A percentile compares a stretch with the other conserved stretches of the same genome.
Evolutionary conservation across 2,888 invertebrate species (phyloP).

Genomic region (Drosophila cognata): DNA sequence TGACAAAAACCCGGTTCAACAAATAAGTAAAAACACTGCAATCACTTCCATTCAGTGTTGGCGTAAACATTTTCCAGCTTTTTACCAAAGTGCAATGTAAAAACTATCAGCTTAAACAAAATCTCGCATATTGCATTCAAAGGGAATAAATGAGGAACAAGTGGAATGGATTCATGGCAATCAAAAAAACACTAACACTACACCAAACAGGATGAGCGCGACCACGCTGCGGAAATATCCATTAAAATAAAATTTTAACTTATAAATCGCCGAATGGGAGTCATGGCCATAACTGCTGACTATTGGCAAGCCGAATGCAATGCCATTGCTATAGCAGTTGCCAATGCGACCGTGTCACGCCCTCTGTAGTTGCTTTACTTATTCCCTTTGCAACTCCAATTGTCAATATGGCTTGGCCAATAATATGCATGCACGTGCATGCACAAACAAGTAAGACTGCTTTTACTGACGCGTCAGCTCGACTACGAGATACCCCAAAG

Average conservation of each 20-base stretch:
- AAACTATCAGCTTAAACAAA: slow-evolving; percentile 10
- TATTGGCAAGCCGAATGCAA: slow-evolving; percentile 29
- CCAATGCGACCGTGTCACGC: slow-evolving; percentile 13
- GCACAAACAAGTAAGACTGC: not conserved
- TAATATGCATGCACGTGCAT: slow-evolving; percentile 24
- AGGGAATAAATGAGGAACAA: not conserved
- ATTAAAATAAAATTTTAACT: slow-evolving; percentile 78
- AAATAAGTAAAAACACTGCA: slow-evolving; percentile 15
- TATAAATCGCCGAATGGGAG: slow-evolving; percentile 69
- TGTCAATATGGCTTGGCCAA: slow-evolving; percentile 63
- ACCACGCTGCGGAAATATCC: slow-evolving; percentile 73
- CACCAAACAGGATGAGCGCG: slow-evolving; percentile 60
- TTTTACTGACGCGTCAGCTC: not conserved
- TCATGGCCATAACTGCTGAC: slow-evolving; percentile 32
- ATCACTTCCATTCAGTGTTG: slow-evolving; percentile 15
- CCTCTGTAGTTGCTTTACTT: slow-evolving; percentile 36
- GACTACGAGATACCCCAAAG: not conserved
- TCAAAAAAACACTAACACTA: slow-evolving; percentile 34
- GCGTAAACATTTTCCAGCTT: slow-evolving; percentile 12
- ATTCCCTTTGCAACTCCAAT: slow-evolving; percentile 51
- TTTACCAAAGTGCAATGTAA: slow-evolving; percentile 3
- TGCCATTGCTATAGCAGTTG: slow-evolving; percentile 16
- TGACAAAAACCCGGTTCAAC: slow-evolving; percentile 6
- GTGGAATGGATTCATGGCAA: not conserved
- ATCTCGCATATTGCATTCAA: slow-evolving; percentile 5